A percentile compares a stretch with the other conserved stretches of the same genome.
These are phyloP conservation scores for Crematogaster levior DNA, from an alignment of 2,888 invertebrate species.

Conservation along the genomic window DNA sequence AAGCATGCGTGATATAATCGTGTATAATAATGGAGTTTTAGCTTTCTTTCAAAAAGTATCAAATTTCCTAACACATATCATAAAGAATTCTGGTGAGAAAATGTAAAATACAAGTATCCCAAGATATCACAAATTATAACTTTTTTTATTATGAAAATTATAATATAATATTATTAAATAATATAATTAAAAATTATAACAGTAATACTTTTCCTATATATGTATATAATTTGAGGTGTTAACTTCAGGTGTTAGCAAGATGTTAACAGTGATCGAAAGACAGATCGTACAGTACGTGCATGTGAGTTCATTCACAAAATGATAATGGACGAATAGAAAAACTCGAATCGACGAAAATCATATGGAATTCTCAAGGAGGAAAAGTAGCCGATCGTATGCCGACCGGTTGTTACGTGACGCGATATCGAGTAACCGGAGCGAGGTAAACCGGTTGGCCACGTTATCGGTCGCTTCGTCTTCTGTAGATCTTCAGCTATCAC, in stretches of 20 bases:
- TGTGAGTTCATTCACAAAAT: slow-evolving; percentile 4
- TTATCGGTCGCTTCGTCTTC: slow-evolving; percentile 55
- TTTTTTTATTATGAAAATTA: not conserved
- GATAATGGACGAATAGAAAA: slow-evolving; percentile 8
- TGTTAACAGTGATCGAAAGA: not conserved
- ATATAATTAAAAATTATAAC: too few relatives aligned
- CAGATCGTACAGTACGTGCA: not conserved
- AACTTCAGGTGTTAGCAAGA: not conserved
- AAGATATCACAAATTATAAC: not conserved
- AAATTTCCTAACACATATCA: not conserved
- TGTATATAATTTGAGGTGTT: not conserved
- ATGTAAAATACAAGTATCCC: not conserved
- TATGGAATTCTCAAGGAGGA: slow-evolving; percentile 20
- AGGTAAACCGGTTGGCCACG: slow-evolving; percentile 68
- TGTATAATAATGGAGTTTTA: not conserved
- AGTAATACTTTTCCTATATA: not conserved
- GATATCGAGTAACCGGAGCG: slow-evolving; percentile 63
- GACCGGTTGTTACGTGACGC: slow-evolving; percentile 43
- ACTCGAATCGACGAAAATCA: slow-evolving; percentile 23
- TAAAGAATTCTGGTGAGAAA: not conserved
- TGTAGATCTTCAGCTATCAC: slow-evolving; percentile 29
- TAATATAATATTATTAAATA: not conserved
- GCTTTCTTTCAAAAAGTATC: not conserved
- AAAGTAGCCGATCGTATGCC: slow-evolving; percentile 35
- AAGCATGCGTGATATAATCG: not conserved